Base-by-base conservation (phyloP, 2,797 vertebrate species). In the Apogon talboti region DNA sequence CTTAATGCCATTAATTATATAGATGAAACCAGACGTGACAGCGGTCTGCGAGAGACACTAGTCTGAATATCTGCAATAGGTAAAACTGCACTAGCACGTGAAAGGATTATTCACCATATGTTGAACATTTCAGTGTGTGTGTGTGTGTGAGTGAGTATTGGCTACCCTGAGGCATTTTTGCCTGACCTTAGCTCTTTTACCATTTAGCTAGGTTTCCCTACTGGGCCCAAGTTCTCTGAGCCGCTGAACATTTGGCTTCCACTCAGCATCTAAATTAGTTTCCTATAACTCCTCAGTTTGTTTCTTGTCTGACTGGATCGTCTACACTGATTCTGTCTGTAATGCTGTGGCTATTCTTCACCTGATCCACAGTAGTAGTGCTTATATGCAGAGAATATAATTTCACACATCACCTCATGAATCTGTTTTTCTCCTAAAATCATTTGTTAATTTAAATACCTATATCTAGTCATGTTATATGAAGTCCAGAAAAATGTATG, bases 121-220 rank as follows among this genome's bases (percentile, higher is more conserved):
- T 56, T 16, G 15, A 52, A 40, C 48, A 43, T 65, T 66, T 74
- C 43, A 53, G 3, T 35, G 33, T 35, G 9, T n/a, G n/a, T n/a
- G n/a, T n/a, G n/a, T n/a, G n/a, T n/a, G n/a, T n/a, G n/a, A n/a
- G n/a, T 30, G 4, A 13, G 40, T 19, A 1, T 6, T 37, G 46
- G 38, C 33, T 14, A 18, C 11, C 15, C 35, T 4, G n/a, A 49
- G 42, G 59, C 42, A 38, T 1, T 51, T 76, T 28, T 53, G 30
- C 47, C 37, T 74, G 44, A 68, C 68, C 42, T 69, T 18, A 51
- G 28, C 40, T 68, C 47, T 30, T 45, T 62, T 55, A 24, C 60
- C 72, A 62, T 82, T 79, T 75, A 49, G 15, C 43, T 21, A 66
- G 24, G 30, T 24, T 24, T 62, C 46, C 58, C 58, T 40, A 45